Evolutionary conservation across 2,888 invertebrate species (phyloP).

Genomic region (Acanthosoma haemorrhoidale): DNA sequence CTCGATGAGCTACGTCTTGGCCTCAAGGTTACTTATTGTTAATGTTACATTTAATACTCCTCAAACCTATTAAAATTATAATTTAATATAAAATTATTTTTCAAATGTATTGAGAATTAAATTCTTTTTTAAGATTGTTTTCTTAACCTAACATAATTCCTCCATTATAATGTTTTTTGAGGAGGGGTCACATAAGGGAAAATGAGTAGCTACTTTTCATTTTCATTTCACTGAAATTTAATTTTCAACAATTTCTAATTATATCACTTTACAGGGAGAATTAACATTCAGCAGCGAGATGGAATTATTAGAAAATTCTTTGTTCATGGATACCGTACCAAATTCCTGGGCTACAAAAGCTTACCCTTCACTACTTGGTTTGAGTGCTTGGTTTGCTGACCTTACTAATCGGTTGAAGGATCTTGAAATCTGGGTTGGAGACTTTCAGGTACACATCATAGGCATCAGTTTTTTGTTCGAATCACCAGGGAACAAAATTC

Average conservation of each 20-base stretch:
- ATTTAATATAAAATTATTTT: no score
- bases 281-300: slow-evolving; percentile 86
- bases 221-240: neutral
- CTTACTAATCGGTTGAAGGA: slow-evolving; percentile 71
- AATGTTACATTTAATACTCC: no score
- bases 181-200: no score
- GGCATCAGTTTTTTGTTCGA: neutral
- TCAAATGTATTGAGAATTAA: no score
- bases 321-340: slow-evolving; percentile 89
- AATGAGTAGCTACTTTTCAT: no score
- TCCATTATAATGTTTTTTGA: no score
- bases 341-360: slow-evolving; percentile 77
- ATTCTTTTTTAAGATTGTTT: no score
- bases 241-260: neutral
- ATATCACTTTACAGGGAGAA: slow-evolving; percentile 61
- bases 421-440: slow-evolving; percentile 80
- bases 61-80: no score
- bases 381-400: slow-evolving; percentile 85
- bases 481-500: no score
- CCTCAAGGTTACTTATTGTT: slow-evolving; percentile 69
- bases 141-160: no score
- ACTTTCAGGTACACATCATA: slow-evolving; percentile 61
- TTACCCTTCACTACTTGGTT: slow-evolving; percentile 77
- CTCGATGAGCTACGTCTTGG: slow-evolving; percentile 82
- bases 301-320: slow-evolving; percentile 76